phyloP scores from a whole-genome alignment of 2,797 vertebrate genomes.

The Pipistrellus pygmaeus region DNA sequence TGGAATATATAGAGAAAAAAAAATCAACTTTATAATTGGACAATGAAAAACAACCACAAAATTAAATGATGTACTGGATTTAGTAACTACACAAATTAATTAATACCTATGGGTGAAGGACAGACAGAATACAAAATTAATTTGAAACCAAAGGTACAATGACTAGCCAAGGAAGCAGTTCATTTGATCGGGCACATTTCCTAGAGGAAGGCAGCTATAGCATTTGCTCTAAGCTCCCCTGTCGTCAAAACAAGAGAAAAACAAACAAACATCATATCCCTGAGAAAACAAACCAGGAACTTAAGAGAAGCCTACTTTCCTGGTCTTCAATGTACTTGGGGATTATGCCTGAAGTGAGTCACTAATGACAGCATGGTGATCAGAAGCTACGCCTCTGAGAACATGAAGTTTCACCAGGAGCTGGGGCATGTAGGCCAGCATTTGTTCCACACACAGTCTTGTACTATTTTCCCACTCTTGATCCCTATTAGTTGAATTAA shows the following conservation, averaged over 20 bases:
- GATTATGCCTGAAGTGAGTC: neutral
- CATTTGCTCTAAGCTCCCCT: neutral
- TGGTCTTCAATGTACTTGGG: neutral
- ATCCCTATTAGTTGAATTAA: neutral
- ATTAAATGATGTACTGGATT: conserved; percentile 2
- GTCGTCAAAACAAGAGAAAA: neutral
- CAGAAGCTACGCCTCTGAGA: neutral
- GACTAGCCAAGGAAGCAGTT: neutral
- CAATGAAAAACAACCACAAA: conserved; percentile 22
- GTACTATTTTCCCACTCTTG: neutral
- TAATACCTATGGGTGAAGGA: neutral
- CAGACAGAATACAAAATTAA: conserved; percentile 16
- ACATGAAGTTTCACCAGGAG: neutral
- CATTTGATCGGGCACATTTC: neutral
- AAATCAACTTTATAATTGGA: neutral
- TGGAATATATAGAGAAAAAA: neutral
- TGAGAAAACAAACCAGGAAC: neutral
- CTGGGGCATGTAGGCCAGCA: neutral
- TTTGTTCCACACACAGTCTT: neutral
- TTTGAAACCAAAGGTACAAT: conserved; percentile 7
- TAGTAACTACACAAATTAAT: conserved; percentile 2
- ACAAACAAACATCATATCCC: neutral
- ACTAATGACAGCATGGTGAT: neutral
- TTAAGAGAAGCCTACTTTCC: neutral
- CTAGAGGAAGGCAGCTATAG: neutral